Evolutionary conservation across 1,140 invertebrate species (phyloP).

Genomic region (Venturia canescens): DNA sequence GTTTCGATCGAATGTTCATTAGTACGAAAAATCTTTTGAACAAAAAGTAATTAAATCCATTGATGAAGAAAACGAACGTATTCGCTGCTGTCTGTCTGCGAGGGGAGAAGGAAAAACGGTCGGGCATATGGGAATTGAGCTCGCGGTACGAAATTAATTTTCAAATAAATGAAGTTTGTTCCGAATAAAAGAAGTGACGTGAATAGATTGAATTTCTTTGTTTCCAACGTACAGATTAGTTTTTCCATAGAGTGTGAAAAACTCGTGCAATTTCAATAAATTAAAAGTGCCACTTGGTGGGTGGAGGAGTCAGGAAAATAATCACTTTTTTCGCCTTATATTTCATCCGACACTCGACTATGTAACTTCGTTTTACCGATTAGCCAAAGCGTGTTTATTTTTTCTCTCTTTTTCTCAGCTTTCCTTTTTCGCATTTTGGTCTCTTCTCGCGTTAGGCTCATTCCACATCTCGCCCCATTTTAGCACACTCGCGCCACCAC

Average conservation of each 20-base stretch:
- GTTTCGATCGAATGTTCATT: no score
- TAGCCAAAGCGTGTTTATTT: no score
- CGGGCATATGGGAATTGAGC: neutral
- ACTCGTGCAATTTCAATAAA: slow-evolving; percentile 11
- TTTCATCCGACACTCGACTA: neutral
- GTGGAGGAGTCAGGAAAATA: neutral
- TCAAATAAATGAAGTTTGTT: neutral
- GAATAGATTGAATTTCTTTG: neutral
- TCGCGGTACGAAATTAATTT: neutral
- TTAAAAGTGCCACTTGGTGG: slow-evolving; percentile 7
- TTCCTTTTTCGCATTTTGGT: neutral
- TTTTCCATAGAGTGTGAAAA: neutral
- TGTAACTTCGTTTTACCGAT: slow-evolving; percentile 33
- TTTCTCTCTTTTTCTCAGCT: neutral
- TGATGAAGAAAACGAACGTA: no score
- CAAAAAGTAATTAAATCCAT: no score
- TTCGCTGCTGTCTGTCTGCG: no score
- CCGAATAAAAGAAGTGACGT: neutral
- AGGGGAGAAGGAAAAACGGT: neutral
- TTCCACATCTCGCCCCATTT: neutral
- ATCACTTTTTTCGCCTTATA: slow-evolving; percentile 1
- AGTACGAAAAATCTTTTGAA: no score
- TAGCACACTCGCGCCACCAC: slow-evolving; percentile 23
- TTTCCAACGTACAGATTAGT: neutral
- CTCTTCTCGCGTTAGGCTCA: neutral